Conservation (phyloP, 2,113 vertebrate genomes). For the Perca flavescens region DNA sequence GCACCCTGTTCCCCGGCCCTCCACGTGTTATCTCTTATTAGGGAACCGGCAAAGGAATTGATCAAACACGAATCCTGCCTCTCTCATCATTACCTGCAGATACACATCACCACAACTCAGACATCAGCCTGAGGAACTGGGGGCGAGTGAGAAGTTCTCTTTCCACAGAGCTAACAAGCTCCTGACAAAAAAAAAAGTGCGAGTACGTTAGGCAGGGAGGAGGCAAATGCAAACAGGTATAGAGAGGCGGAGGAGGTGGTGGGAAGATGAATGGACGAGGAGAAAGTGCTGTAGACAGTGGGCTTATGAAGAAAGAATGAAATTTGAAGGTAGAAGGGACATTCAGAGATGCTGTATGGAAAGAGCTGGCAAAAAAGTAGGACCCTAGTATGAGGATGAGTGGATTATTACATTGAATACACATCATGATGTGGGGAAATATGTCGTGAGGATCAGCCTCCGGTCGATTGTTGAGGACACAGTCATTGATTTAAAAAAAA, state of each 20-base stretch:
- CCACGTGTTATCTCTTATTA: slow-evolving; percentile 39
- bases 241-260: slow-evolving; percentile 17
- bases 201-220: slow-evolving; percentile 10
- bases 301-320: slow-evolving; percentile 15
- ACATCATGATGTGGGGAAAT: not conserved
- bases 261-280: slow-evolving; percentile 41
- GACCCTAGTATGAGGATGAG: not conserved
- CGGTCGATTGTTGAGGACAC: not conserved
- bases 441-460: not conserved
- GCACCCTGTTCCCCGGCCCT: slow-evolving; percentile 4
- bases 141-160: not conserved
- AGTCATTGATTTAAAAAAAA: not conserved
- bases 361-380: not conserved
- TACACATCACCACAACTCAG: slow-evolving; percentile 38
- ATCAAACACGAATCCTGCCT: slow-evolving; percentile 49
- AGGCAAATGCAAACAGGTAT: slow-evolving; percentile 16
- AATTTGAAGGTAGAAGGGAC: slow-evolving; percentile 15
- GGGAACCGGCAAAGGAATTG: slow-evolving; percentile 29
- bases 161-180: slow-evolving; percentile 67
- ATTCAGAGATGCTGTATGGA: not conserved
- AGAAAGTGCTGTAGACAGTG: slow-evolving; percentile 28
- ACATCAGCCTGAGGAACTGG: slow-evolving; percentile 21
- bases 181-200: slow-evolving; percentile 20
- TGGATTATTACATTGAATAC: not conserved
- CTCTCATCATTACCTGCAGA: slow-evolving; percentile 61